Base-by-base conservation (phyloP, 2,888 invertebrate species). In the Lumbricus terrestris region DNA sequence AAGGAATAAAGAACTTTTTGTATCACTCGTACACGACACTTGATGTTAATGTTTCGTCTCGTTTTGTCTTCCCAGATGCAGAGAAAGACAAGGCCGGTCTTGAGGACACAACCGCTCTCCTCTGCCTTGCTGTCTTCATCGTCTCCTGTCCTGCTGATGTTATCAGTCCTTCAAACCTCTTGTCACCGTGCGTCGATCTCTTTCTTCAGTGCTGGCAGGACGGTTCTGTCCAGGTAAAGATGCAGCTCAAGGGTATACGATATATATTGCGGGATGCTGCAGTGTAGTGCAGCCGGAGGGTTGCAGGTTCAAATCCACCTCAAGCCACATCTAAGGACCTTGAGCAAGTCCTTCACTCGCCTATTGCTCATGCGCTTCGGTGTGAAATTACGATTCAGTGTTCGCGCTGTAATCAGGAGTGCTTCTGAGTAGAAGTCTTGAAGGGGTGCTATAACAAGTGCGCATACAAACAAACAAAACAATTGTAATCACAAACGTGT, bases 171-270 rank as follows among this genome's bases (percentile, higher is more conserved):
- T 97, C 97, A 23, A 97, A 97, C 93, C 95, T 98, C 90, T 97
- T 97, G 94, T 97, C 97, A 95, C 98, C 98, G 0, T 98, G 98
- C 94, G 97, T 98, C 93, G 97, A 98, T 95, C 97, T 98, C 94
- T 98, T 98, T 95, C 96, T 97, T 82, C 97, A 97, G 93, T 97
- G 97, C 93, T 95, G 96, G 93, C 94, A 95, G 91, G 93, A 93
- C 6, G 90, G 90, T 5, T 88, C 85, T 42, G 33, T 47, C 33
- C 83, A 83, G 90, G 90, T 90, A 38, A 33, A 38, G n/a, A n/a
- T n/a, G n/a, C n/a, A n/a, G n/a, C n/a, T n/a, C n/a, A n/a, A n/a
- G n/a, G n/a, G n/a, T n/a, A n/a, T n/a, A n/a, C n/a, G n/a, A n/a
- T n/a, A n/a, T n/a, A n/a, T n/a, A n/a, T n/a, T n/a, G n/a, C n/a